These are phyloP conservation scores for Baccha elongata DNA, from an alignment of 2,888 invertebrate species.

Conservation along the genomic window DNA sequence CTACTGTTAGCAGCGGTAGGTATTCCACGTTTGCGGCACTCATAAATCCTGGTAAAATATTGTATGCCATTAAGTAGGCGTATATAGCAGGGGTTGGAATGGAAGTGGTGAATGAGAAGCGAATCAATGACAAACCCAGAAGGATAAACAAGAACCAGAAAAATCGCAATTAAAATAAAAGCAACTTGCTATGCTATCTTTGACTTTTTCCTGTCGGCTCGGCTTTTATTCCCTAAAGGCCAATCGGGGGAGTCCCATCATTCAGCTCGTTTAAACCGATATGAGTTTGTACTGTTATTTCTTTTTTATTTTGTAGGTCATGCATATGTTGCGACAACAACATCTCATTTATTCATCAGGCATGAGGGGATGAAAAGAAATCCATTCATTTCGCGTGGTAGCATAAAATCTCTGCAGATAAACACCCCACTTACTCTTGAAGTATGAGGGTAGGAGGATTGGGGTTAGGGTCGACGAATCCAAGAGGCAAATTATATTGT, in stretches of 20 bases:
- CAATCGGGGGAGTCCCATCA: slow-evolving; percentile 14
- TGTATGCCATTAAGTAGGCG: slow-evolving; percentile 42
- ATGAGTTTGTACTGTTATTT: not conserved
- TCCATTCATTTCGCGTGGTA: slow-evolving; percentile 21
- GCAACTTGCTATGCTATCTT: slow-evolving; percentile 46
- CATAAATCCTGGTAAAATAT: slow-evolving; percentile 63
- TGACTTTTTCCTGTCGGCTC: slow-evolving; percentile 32
- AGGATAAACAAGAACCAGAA: slow-evolving; percentile 24
- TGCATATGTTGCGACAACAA: slow-evolving; percentile 44
- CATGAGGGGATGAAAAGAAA: slow-evolving; percentile 18
- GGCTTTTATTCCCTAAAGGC: slow-evolving; percentile 30
- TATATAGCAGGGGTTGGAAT: not conserved
- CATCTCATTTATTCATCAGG: slow-evolving; percentile 44
- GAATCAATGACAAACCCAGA: slow-evolving; percentile 19
- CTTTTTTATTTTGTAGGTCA: slow-evolving; percentile 26
- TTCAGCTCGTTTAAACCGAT: slow-evolving; percentile 10
- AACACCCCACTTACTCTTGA: not conserved
- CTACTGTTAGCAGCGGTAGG: not conserved
- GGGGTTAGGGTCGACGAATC: not conserved
- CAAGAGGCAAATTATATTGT: not conserved
- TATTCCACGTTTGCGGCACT: slow-evolving; percentile 30
- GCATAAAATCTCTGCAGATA: slow-evolving; percentile 40
- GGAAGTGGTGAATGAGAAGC: not conserved
- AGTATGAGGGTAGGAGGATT: not conserved
- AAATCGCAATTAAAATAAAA: slow-evolving; percentile 49